Conservation (phyloP, 2,113 vertebrate species). For the Serinus canaria region DNA sequence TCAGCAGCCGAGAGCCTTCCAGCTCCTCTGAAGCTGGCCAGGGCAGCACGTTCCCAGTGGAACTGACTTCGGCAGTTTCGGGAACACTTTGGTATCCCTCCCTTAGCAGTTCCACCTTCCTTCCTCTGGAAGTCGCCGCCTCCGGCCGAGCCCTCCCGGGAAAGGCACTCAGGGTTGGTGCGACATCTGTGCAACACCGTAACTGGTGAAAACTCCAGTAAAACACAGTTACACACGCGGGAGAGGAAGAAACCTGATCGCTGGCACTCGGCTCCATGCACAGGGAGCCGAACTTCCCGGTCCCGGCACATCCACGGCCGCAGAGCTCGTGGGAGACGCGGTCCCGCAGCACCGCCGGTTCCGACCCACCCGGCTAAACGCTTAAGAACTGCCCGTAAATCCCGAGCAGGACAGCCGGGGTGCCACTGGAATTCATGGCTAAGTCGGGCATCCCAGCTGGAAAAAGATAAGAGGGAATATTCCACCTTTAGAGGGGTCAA, state of each 20-base stretch:
- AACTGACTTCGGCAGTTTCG: background rate
- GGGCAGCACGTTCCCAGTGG: background rate
- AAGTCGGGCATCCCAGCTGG: background rate
- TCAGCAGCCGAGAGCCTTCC: background rate
- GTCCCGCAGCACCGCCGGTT: background rate
- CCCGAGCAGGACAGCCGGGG: background rate
- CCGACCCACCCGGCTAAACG: rapidly evolving
- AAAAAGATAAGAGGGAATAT: background rate
- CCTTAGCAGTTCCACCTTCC: background rate
- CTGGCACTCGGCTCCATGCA: background rate
- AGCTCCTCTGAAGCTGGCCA: background rate
- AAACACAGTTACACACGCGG: rapidly evolving
- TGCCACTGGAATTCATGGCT: background rate
- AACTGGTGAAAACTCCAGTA: background rate
- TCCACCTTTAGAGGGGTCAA: background rate
- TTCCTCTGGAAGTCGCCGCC: background rate
- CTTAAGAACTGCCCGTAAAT: background rate
- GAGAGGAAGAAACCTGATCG: background rate
- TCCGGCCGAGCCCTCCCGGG: background rate
- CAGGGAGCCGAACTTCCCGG: background rate
- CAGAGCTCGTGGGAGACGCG: background rate
- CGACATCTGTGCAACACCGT: background rate
- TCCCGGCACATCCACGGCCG: rapidly evolving
- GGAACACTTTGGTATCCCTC: background rate
- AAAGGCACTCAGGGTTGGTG: background rate